Evolutionary conservation across 2,888 invertebrate species (phyloP).

Genomic region (Rapana venosa): DNA sequence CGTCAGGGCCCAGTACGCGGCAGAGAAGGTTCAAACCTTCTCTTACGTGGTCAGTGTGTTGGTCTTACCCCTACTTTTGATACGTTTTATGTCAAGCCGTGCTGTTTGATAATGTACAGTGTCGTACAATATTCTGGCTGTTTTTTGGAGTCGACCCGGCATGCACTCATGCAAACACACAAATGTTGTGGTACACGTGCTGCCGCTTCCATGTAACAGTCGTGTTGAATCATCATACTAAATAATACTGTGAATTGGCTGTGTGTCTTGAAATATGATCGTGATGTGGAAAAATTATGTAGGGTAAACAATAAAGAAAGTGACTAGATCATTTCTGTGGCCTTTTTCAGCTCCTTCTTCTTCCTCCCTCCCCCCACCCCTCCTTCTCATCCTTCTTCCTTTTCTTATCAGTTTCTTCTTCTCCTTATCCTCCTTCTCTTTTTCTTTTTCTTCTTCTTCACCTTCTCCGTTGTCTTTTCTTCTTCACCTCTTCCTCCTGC

Average conservation of each 20-base stretch:
- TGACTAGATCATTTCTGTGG: not conserved
- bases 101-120: too few relatives aligned
- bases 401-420: too few relatives aligned
- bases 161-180: too few relatives aligned
- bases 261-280: not conserved
- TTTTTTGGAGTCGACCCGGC: too few relatives aligned
- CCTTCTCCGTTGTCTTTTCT: not conserved
- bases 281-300: not conserved
- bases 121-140: too few relatives aligned
- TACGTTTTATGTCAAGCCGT: too few relatives aligned
- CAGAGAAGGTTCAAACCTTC: constrained; percentile 4
- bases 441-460: not conserved
- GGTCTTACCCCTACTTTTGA: too few relatives aligned
- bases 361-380: not conserved
- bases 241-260: not conserved
- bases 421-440: not conserved
- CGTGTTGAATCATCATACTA: too few relatives aligned
- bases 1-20: constrained; percentile 9
- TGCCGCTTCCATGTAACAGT: too few relatives aligned
- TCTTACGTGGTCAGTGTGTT: constrained; percentile 1
- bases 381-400: not conserved
- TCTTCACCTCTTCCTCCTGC: too few relatives aligned
- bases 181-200: too few relatives aligned
- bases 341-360: not conserved
- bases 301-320: not conserved